These are phyloP conservation scores for Dasyurus viverrinus DNA, from an alignment of 2,113 vertebrate species.

Conservation along the genomic window DNA sequence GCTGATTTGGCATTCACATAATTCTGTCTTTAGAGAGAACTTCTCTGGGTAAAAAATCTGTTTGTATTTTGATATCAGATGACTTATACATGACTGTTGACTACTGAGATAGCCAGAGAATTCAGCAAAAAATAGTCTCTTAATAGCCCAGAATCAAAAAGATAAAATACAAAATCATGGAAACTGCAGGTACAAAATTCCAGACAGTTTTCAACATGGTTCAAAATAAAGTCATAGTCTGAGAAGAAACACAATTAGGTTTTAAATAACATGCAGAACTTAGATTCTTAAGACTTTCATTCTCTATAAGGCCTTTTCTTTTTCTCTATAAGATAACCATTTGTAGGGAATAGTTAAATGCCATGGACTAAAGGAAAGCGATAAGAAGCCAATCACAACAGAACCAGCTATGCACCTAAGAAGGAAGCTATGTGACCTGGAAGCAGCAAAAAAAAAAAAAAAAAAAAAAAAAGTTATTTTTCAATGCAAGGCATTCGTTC, in stretches of 20 bases:
- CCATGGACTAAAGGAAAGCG: background rate
- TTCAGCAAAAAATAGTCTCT: no score
- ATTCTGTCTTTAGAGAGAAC: background rate
- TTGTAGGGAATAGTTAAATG: background rate
- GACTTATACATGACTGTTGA: background rate
- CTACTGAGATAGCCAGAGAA: background rate
- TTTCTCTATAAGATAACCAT: background rate
- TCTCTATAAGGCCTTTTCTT: background rate
- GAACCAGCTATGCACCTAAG: constrained; percentile 72
- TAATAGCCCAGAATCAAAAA: background rate
- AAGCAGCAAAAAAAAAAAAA: constrained; percentile 74
- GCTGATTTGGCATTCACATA: background rate
- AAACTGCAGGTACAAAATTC: background rate
- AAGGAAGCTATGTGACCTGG: constrained; percentile 77
- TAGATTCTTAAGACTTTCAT: background rate
- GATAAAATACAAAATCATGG: background rate
- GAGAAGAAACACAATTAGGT: background rate
- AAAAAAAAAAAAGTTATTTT: constrained; percentile 54
- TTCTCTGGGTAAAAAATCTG: background rate
- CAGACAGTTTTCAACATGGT: background rate
- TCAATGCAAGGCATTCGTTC: background rate
- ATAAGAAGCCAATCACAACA: constrained; percentile 72
- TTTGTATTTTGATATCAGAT: background rate
- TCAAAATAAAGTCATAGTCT: background rate
- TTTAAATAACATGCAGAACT: background rate